Evolutionary conservation across 2,113 vertebrate genomes (phyloP).

Genomic region (Etia nguti): DNA sequence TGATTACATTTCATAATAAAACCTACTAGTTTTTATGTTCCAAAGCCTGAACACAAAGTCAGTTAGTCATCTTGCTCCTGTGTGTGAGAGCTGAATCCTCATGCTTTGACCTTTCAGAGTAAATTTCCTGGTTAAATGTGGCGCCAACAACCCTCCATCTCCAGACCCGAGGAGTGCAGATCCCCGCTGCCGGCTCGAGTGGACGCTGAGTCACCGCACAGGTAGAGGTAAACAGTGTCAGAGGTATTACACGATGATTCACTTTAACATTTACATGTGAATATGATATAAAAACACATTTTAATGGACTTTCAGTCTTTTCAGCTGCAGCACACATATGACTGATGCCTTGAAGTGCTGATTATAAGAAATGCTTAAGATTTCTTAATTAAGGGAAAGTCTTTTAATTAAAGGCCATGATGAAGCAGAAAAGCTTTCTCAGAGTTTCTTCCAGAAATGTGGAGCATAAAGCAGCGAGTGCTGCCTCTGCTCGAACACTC

Average conservation of each 20-base stretch:
- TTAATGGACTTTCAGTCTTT: not conserved
- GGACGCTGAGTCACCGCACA: not conserved
- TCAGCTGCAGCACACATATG: not conserved
- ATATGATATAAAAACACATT: not conserved
- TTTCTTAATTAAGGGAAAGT: not conserved
- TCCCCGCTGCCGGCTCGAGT: not conserved
- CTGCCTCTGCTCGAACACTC: not conserved
- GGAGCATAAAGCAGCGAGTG: not conserved
- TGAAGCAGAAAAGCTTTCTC: not conserved
- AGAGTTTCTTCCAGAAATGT: not conserved
- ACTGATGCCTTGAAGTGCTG: not conserved
- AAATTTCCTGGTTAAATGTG: not conserved
- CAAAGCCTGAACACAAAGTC: not conserved
- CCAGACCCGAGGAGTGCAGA: not conserved
- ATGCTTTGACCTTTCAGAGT: not conserved
- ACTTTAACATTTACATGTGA: not conserved
- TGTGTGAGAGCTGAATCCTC: not conserved
- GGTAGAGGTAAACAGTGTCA: not conserved
- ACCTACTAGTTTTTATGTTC: not conserved
- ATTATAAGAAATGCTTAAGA: not conserved
- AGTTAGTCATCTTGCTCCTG: not conserved
- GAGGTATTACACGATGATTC: not conserved
- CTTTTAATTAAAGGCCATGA: rapidly evolving
- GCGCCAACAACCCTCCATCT: not conserved
- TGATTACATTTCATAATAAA: rapidly evolving